Evolutionary conservation across 1,140 invertebrate genomes (phyloP).

Genomic region (Marisa cornuarietis): DNA sequence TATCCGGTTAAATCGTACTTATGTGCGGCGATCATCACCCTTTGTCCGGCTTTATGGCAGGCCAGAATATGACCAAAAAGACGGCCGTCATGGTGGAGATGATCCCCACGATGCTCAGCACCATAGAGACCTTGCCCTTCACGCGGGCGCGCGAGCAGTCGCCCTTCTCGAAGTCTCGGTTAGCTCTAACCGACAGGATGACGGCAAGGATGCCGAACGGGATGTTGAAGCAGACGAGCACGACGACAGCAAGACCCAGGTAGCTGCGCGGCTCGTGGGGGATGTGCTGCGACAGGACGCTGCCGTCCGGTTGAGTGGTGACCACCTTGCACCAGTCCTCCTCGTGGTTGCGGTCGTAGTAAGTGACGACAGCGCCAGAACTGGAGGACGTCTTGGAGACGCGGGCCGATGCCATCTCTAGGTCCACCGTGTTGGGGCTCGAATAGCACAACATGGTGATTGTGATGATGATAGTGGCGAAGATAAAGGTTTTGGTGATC

Average conservation of each 20-base stretch:
- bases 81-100: conserved; percentile 26
- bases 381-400: not conserved
- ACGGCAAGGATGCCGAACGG: conserved; percentile 35
- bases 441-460: conserved; percentile 35
- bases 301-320: conserved; percentile 32
- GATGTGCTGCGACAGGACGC: conserved; percentile 18
- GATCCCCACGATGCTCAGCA: conserved; percentile 34
- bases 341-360: conserved; percentile 17
- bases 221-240: conserved; percentile 36
- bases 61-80: conserved; percentile 36
- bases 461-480: not conserved
- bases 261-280: conserved; percentile 28
- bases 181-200: conserved; percentile 33
- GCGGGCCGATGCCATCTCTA: conserved; percentile 28
- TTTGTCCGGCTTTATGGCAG: conserved; percentile 17
- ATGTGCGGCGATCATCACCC: not conserved
- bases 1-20: too few species aligned
- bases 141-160: conserved; percentile 17
- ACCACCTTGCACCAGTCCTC: conserved; percentile 24
- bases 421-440: conserved; percentile 17
- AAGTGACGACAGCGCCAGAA: not conserved
- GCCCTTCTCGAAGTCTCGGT: conserved; percentile 30
- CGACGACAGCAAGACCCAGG: conserved; percentile 37
- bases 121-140: conserved; percentile 35
- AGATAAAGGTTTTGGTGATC: not conserved